phyloP scores from a whole-genome alignment of 1,140 invertebrate genomes.

The Elymnias hypermnestra region DNA sequence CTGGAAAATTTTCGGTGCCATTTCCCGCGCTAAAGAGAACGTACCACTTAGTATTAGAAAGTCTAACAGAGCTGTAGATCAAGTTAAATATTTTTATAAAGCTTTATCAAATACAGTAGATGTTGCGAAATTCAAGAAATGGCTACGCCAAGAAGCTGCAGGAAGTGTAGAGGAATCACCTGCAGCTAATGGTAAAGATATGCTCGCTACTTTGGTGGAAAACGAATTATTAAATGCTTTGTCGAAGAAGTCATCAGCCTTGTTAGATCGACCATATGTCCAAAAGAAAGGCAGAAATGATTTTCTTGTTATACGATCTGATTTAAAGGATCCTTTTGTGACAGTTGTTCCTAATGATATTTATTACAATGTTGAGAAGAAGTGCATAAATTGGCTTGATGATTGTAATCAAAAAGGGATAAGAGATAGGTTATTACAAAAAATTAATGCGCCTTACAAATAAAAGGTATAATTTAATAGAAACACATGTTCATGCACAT shows the following conservation, averaged over 20 bases:
- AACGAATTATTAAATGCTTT: constrained; percentile 36
- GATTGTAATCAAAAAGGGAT: constrained; percentile 49
- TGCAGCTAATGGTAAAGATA: constrained; percentile 1
- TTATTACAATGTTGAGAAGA: constrained; percentile 53
- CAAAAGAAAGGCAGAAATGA: constrained; percentile 42
- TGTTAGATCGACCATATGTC: constrained; percentile 34
- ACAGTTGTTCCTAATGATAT: constrained; percentile 53
- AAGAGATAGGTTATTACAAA: constrained; percentile 30
- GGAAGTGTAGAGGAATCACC: background rate
- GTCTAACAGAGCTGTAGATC: background rate
- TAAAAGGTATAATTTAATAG: background rate
- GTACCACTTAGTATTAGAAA: background rate
- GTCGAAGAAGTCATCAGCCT: constrained; percentile 30
- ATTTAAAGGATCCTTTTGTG: constrained; percentile 30
- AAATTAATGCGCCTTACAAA: constrained; percentile 26
- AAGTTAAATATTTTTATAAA: constrained; percentile 3
- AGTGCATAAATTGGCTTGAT: constrained; percentile 57
- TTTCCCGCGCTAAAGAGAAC: constrained; percentile 1
- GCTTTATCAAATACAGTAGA: background rate
- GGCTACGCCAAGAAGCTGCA: constrained; percentile 8
- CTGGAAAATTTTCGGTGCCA: background rate
- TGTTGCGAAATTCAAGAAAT: constrained; percentile 9
- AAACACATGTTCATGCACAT: too few relatives aligned
- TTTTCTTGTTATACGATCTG: constrained; percentile 34
- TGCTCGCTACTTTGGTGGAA: constrained; percentile 31